Conservation (phyloP, 2,888 invertebrate genomes). For the Keiferia lycopersicella region DNA sequence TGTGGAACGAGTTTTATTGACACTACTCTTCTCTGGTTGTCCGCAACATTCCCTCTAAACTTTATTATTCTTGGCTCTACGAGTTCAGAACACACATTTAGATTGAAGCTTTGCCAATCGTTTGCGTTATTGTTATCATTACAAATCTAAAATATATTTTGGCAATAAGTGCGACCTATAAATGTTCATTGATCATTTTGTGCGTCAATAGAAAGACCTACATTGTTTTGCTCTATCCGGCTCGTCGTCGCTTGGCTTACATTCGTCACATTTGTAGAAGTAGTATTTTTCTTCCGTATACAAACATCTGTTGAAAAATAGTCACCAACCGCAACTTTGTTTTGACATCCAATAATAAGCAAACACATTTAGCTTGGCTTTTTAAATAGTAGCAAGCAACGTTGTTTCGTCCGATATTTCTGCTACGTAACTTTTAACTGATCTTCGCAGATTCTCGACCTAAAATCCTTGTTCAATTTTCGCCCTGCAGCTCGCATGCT, state of each 20-base stretch:
- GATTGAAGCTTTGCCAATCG: slow-evolving; percentile 9
- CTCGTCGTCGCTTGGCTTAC: not conserved
- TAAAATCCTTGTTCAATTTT: slow-evolving; percentile 2
- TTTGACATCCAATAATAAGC: not conserved
- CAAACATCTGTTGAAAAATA: not conserved
- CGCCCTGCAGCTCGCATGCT: slow-evolving; percentile 46
- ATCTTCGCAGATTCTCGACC: not conserved
- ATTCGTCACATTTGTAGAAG: not conserved
- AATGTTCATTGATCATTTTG: slow-evolving; percentile 9
- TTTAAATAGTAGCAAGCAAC: not conserved
- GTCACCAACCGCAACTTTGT: not conserved
- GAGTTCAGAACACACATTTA: not conserved
- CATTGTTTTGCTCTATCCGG: not conserved
- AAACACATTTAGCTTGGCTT: not conserved
- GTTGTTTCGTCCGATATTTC: not conserved
- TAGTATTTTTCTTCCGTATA: not conserved
- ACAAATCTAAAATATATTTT: slow-evolving; percentile 2
- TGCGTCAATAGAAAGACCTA: not conserved
- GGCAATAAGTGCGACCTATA: not conserved
- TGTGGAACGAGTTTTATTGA: not conserved
- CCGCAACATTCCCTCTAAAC: too few species aligned
- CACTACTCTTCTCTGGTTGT: not conserved
- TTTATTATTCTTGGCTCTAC: not conserved
- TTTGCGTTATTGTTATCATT: not conserved
- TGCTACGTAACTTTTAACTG: not conserved